Evolutionary conservation across 2,797 vertebrate genomes (phyloP).

Genomic region (Bucorvus abyssinicus): DNA sequence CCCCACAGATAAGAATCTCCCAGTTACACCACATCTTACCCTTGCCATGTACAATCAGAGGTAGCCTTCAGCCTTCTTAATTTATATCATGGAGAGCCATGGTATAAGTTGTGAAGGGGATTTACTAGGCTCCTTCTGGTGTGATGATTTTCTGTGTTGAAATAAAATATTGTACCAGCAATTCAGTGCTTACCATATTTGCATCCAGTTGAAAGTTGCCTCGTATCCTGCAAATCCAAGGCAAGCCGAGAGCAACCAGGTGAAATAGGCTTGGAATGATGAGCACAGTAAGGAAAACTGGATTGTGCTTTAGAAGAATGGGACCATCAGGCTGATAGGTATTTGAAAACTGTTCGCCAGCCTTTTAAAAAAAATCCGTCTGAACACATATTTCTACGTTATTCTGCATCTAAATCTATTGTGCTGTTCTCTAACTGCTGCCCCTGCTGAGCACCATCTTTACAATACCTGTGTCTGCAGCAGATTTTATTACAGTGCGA

Average conservation of each 20-base stretch:
- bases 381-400: neutral
- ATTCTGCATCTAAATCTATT: neutral
- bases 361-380: neutral
- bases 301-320: neutral
- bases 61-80: neutral
- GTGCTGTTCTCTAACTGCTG: neutral
- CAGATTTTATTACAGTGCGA: neutral
- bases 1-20: neutral
- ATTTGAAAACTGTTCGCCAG: accelerated
- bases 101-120: neutral
- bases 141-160: neutral
- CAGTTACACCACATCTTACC: neutral
- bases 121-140: neutral
- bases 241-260: neutral
- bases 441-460: neutral
- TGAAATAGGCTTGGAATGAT: neutral
- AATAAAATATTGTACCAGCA: neutral
- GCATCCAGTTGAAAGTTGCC: neutral
- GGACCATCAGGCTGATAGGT: neutral
- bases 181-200: neutral
- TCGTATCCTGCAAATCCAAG: neutral
- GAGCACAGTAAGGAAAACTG: neutral
- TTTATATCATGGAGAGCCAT: neutral
- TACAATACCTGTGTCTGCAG: neutral
- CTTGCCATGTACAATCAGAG: neutral